These are phyloP conservation scores for Agonum fuliginosum DNA, from an alignment of 2,888 invertebrate species.

Conservation along the genomic window DNA sequence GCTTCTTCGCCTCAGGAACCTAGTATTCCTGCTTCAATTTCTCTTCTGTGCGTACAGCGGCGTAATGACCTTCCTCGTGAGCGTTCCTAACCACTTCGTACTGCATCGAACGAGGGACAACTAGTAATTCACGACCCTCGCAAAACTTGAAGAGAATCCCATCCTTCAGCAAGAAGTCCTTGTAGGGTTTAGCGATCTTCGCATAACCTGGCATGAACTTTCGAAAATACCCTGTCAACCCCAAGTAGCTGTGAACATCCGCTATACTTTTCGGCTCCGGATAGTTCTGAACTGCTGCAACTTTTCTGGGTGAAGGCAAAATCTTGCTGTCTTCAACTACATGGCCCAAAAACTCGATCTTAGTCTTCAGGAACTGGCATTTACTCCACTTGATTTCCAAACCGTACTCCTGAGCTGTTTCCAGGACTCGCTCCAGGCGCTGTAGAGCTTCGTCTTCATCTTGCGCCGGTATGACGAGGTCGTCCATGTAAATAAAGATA, in stretches of 20 bases:
- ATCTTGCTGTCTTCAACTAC: background rate
- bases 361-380: slow-evolving; percentile 64
- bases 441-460: slow-evolving; percentile 61
- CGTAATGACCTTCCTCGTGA: slow-evolving; percentile 61
- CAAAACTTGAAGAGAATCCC: slow-evolving; percentile 45
- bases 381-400: slow-evolving; percentile 65
- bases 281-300: slow-evolving; percentile 12
- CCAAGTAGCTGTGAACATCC: slow-evolving; percentile 38
- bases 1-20: slow-evolving; percentile 45
- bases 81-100: slow-evolving; percentile 50
- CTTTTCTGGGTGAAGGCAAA: background rate
- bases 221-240: slow-evolving; percentile 56
- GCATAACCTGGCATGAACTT: slow-evolving; percentile 59
- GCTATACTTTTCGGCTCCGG: slow-evolving; percentile 9
- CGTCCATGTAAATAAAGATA: slow-evolving; percentile 62
- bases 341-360: slow-evolving; percentile 64
- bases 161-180: slow-evolving; percentile 58
- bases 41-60: slow-evolving; percentile 37
- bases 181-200: slow-evolving; percentile 56
- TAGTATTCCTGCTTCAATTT: slow-evolving; percentile 58
- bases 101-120: slow-evolving; percentile 58
- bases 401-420: slow-evolving; percentile 59
- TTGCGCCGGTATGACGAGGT: slow-evolving; percentile 60
- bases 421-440: slow-evolving; percentile 63
- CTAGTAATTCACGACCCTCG: slow-evolving; percentile 54